These are phyloP conservation scores for Isoperla grammatica DNA, from an alignment of 2,888 invertebrate genomes.

Conservation along the genomic window DNA sequence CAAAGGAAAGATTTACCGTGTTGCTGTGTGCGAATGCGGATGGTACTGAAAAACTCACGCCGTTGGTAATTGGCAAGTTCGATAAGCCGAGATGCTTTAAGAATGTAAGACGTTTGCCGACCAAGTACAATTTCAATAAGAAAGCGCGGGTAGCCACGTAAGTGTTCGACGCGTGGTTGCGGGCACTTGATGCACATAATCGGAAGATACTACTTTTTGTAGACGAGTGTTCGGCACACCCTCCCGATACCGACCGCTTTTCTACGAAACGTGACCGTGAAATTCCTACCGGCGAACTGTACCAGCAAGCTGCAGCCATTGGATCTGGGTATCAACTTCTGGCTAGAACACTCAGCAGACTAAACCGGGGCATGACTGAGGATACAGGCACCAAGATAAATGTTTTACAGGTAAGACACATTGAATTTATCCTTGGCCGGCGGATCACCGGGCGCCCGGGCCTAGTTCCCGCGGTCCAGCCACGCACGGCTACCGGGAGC, in stretches of 20 bases:
- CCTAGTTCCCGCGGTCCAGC: too few species aligned
- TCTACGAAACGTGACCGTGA: conserved; percentile 8
- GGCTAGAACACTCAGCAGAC: too few species aligned
- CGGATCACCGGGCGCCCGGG: too few species aligned
- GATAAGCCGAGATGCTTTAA: conserved; percentile 13
- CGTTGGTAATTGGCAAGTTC: conserved; percentile 21
- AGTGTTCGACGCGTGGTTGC: conserved; percentile 7
- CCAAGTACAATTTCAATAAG: conserved; percentile 11
- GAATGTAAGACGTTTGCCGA: conserved; percentile 8
- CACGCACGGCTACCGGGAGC: too few species aligned
- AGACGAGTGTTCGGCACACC: conserved; percentile 19
- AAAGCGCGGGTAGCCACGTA: conserved; percentile 14
- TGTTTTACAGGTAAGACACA: too few species aligned
- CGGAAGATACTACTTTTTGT: conserved; percentile 22
- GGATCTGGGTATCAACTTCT: not conserved
- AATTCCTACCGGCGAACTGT: conserved; percentile 11
- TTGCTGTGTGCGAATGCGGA: too few species aligned
- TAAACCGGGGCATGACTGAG: too few species aligned
- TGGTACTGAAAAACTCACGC: conserved; percentile 20
- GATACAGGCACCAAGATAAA: too few species aligned
- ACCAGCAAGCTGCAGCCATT: conserved; percentile 16
- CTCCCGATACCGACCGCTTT: not conserved
- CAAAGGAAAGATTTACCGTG: conserved; percentile 35
- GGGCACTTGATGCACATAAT: conserved; percentile 16
- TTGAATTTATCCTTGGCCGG: too few species aligned